Evolutionary conservation across 2,888 invertebrate genomes (phyloP).

Genomic region (Polymixis lichenea): DNA sequence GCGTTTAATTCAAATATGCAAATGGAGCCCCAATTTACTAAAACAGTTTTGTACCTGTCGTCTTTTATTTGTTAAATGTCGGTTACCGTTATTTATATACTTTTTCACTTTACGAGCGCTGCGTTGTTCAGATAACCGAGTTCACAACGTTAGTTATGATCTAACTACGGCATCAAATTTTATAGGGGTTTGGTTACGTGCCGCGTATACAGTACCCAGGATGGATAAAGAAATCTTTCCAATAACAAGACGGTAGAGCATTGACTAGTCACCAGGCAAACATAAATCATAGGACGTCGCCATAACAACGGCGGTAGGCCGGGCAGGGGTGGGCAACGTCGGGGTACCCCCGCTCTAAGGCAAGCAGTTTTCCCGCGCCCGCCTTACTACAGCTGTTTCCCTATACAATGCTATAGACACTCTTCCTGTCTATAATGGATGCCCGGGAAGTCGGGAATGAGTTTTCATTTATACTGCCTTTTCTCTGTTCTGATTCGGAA

Average conservation of each 20-base stretch:
- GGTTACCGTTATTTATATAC: slow-evolving; percentile 62
- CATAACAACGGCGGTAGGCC: slow-evolving; percentile 79
- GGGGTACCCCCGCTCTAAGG: slow-evolving; percentile 68
- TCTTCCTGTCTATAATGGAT: slow-evolving; percentile 78
- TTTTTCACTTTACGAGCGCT: slow-evolving; percentile 57
- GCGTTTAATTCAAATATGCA: slow-evolving; percentile 52
- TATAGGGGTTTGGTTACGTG: slow-evolving; percentile 60
- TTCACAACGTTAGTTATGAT: slow-evolving; percentile 64
- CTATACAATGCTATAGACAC: slow-evolving; percentile 76
- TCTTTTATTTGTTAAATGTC: slow-evolving; percentile 54
- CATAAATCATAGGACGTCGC: slow-evolving; percentile 84
- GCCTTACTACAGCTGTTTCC: slow-evolving; percentile 80
- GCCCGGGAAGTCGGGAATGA: slow-evolving; percentile 73
- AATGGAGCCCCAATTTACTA: slow-evolving; percentile 38
- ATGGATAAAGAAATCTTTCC: slow-evolving; percentile 56
- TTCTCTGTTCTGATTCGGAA: slow-evolving; percentile 65
- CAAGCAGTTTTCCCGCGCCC: slow-evolving; percentile 81
- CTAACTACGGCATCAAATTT: slow-evolving; percentile 54
- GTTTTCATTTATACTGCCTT: slow-evolving; percentile 76
- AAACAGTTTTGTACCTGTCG: slow-evolving; percentile 48
- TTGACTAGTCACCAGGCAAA: slow-evolving; percentile 77
- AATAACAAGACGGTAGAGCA: slow-evolving; percentile 54
- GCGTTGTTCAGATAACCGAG: slow-evolving; percentile 58
- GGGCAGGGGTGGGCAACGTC: slow-evolving; percentile 76
- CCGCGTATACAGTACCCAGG: slow-evolving; percentile 29